Base-by-base conservation (phyloP, 2,113 vertebrate species). In the Galemys pyrenaicus region DNA sequence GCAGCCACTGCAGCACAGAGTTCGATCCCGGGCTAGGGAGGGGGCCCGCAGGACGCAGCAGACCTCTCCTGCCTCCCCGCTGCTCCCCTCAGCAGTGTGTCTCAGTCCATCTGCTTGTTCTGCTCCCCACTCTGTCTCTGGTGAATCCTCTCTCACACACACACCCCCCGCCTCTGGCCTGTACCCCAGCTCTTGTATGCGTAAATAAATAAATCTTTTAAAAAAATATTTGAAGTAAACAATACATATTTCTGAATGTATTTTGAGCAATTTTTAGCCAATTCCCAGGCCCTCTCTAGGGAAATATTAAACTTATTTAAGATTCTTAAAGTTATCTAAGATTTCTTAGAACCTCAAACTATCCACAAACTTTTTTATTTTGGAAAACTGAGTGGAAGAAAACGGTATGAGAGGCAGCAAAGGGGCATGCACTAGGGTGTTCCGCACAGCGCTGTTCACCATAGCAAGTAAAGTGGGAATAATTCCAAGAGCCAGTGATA, bases 381-480 rank as follows among this genome's bases (percentile, higher is more conserved):
- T 62, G 35, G 49, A n/a, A 82, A 85, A 32, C 22, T 13, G 10
- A 88, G 46, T 67, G 41, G 28, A 75, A 70, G 71, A 77, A 87
- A 92, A 70, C 49, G 15, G 35, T 26, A 19, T 46, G 7, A 67
- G 85, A 83, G 44, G 19, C 9, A 58, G 19, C 39, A 2, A 75
- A 12, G 32, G 5, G 17, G 10, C 4, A 9, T 0, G 1, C 0
- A n/a, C 37, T 19, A 15, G 35, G 17, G 30, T 41, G 9, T 24
- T 79, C 44, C 22, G 17, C 54, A 8, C 12, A 49, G 10, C 9
- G 5, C 44, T 35, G 28, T 17, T 24, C n/a, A 51, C 9, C 39
- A 16, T 0, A 24, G 70, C 17, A 62, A 74, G 16, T 8, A 83
- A 81, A 58, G n/a, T 30, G 26, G 13, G 84, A 75, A 6, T 67